Evolutionary conservation across 2,797 vertebrate species (phyloP).

Genomic region (Petrocephalus schoutedeni): DNA sequence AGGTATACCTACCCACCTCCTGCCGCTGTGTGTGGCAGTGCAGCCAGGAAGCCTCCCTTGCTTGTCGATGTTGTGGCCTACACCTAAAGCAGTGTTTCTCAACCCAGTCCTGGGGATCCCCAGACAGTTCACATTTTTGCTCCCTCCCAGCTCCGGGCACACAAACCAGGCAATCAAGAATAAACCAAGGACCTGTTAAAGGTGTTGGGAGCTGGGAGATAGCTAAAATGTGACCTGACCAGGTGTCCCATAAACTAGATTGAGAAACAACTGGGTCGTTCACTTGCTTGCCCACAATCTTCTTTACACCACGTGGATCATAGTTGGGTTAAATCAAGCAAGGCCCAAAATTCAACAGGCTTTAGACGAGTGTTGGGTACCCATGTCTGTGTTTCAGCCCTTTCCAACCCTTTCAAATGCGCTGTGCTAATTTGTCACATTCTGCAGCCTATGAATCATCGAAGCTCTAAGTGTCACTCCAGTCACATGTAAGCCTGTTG

Average conservation of each 20-base stretch:
- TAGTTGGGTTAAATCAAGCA: not conserved
- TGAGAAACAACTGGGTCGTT: not conserved
- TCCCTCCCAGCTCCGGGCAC: not conserved
- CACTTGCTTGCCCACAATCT: not conserved
- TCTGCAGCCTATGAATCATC: not conserved
- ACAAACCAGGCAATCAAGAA: not conserved
- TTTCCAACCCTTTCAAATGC: not conserved
- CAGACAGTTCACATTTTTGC: not conserved
- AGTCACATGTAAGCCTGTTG: not conserved
- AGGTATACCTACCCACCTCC: not conserved
- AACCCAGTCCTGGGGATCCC: not conserved
- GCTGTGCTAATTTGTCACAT: not conserved
- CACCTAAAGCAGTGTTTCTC: not conserved
- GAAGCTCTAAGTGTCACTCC: not conserved
- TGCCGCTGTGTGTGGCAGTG: not conserved
- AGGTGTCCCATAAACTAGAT: not conserved
- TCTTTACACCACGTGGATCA: not conserved
- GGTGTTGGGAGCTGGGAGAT: not conserved
- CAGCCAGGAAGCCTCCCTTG: not conserved
- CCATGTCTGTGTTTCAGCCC: not conserved
- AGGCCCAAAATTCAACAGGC: not conserved
- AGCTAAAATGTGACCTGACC: not conserved
- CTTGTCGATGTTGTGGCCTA: not conserved
- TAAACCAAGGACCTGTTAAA: not conserved
- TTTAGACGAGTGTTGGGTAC: not conserved